These are phyloP conservation scores for Apis dorsata DNA, from an alignment of 1,140 invertebrate genomes.

Conservation along the genomic window DNA sequence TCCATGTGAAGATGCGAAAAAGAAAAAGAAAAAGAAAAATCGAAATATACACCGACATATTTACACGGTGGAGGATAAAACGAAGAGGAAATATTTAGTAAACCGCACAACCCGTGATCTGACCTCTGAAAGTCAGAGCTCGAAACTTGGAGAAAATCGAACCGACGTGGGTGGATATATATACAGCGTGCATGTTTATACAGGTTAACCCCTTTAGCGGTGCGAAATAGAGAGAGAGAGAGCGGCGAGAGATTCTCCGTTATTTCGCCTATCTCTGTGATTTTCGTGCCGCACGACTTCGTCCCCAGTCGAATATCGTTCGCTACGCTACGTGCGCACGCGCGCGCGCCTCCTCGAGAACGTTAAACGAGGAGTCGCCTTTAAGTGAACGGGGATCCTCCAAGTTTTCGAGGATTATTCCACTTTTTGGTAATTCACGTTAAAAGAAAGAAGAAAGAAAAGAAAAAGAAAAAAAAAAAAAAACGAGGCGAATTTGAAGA, in stretches of 20 bases:
- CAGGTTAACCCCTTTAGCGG: neutral
- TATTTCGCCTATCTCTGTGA: conserved; percentile 22
- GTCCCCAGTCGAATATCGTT: neutral
- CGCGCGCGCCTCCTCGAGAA: too few relatives aligned
- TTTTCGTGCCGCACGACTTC: conserved; percentile 25
- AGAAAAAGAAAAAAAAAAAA: neutral
- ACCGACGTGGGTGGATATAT: neutral
- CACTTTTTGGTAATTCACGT: too few relatives aligned
- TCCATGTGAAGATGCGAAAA: neutral
- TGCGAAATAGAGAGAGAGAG: neutral
- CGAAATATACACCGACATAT: neutral
- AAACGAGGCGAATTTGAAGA: neutral
- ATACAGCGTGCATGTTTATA: neutral
- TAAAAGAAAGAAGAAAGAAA: neutral
- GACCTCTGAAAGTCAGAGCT: neutral
- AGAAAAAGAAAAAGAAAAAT: neutral
- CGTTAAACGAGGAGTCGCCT: too few relatives aligned
- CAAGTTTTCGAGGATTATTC: too few relatives aligned
- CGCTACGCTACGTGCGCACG: too few relatives aligned
- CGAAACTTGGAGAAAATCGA: neutral
- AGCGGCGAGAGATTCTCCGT: neutral
- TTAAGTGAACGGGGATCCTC: too few relatives aligned
- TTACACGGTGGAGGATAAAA: neutral
- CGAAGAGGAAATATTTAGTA: conserved; percentile 8
- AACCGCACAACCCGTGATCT: neutral